Conservation (phyloP, 2,113 vertebrate species). For the Pituophis catenifer region DNA sequence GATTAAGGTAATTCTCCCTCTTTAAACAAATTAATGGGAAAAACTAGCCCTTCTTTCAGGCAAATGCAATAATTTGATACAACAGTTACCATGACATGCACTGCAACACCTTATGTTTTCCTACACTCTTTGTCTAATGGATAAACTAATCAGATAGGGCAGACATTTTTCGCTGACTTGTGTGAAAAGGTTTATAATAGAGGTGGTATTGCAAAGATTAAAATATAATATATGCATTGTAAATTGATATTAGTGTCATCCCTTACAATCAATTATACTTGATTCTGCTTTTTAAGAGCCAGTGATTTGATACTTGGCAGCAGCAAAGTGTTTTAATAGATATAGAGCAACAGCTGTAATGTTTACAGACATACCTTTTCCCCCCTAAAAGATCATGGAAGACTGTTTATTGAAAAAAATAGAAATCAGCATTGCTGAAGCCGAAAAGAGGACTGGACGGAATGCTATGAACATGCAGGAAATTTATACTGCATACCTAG, state of each 20-base stretch:
- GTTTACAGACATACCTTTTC: conserved; percentile 23
- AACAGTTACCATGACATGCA: not conserved
- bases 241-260: not conserved
- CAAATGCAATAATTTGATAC: not conserved
- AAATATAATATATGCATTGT: not conserved
- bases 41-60: not conserved
- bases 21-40: not conserved
- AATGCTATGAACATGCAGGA: conserved; percentile 93
- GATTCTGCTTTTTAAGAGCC: not conserved
- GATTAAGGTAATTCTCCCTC: not conserved
- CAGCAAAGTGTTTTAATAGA: not conserved
- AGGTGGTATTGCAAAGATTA: not conserved
- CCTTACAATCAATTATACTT: not conserved
- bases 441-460: conserved; percentile 89
- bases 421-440: conserved; percentile 92
- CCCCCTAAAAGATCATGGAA: conserved; percentile 74
- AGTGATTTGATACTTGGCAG: not conserved
- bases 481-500: conserved; percentile 92
- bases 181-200: not conserved
- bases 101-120: not conserved
- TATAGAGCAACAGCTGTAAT: not conserved
- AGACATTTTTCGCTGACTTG: not conserved
- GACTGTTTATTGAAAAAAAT: conserved; percentile 81
- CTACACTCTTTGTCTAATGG: not conserved
- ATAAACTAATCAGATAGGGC: not conserved